These are phyloP conservation scores for Anthopleura xanthogrammica DNA, from an alignment of 92 coral and sea anemone genomes.

Conservation along the genomic window DNA sequence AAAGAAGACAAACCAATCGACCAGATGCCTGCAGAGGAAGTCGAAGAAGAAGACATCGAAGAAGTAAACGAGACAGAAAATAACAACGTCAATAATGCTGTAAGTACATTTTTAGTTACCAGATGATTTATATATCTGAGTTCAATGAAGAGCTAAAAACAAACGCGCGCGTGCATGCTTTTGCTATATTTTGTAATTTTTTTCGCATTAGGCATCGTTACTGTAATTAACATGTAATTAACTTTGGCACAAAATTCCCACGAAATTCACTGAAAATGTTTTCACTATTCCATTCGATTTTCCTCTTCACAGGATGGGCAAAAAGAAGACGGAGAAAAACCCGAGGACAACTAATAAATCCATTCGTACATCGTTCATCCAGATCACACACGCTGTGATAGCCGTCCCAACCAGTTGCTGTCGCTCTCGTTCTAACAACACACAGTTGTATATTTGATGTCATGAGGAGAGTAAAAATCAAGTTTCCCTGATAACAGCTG, in stretches of 20 bases:
- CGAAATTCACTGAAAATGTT: neutral
- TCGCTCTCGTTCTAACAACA: neutral
- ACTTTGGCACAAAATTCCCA: neutral
- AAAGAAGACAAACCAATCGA: conserved; percentile 88
- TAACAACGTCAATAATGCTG: neutral
- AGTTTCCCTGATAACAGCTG: neutral
- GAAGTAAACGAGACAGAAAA: conserved; percentile 1
- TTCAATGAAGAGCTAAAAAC: too few relatives aligned
- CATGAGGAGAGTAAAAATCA: neutral
- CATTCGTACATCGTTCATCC: neutral
- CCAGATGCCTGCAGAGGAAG: conserved; percentile 69
- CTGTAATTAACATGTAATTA: neutral
- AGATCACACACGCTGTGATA: neutral
- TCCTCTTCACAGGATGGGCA: neutral
- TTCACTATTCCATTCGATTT: neutral
- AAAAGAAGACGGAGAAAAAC: neutral
- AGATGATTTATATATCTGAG: neutral
- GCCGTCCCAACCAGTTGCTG: neutral
- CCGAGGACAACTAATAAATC: neutral
- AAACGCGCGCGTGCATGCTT: too few relatives aligned
- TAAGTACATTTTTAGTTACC: neutral
- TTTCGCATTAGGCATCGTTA: too few relatives aligned
- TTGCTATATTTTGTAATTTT: too few relatives aligned
- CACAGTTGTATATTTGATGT: neutral
- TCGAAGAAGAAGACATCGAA: conserved; percentile 66